A percentile compares a stretch with the other conserved stretches of the same genome.
phyloP scores from a whole-genome alignment of 2,888 invertebrate species.

The Oscheius sp. region DNA sequence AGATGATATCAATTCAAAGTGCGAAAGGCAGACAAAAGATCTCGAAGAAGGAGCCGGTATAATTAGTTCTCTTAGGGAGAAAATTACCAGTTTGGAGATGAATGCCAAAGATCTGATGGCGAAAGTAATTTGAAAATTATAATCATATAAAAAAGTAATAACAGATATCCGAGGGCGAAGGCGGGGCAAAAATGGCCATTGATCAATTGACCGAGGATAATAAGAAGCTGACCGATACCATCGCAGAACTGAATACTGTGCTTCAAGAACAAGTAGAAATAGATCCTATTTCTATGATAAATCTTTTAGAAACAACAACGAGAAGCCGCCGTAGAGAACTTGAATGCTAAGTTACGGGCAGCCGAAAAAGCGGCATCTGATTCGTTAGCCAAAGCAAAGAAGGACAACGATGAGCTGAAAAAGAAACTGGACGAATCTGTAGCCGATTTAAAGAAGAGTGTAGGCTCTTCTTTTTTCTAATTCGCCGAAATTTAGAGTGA shows the following conservation, averaged over 20 bases:
- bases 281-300: not conserved
- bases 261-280: constrained; percentile 21
- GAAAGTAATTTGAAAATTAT: constrained; percentile 38
- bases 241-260: constrained; percentile 32
- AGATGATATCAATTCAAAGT: constrained; percentile 1
- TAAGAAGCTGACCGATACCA: constrained; percentile 42
- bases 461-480: too few species aligned
- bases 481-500: constrained; percentile 49
- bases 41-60: constrained; percentile 9
- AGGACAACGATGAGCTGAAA: constrained; percentile 44
- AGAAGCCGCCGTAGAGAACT: constrained; percentile 41
- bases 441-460: constrained; percentile 40
- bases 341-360: constrained; percentile 9
- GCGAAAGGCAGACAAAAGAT: constrained; percentile 36
- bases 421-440: constrained; percentile 49
- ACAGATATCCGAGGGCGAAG: constrained; percentile 58
- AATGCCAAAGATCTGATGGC: constrained; percentile 51
- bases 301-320: constrained; percentile 56
- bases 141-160: constrained; percentile 14
- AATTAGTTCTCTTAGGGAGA: constrained; percentile 40
- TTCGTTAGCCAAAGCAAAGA: constrained; percentile 14
- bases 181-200: constrained; percentile 59
- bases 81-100: constrained; percentile 45
- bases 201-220: constrained; percentile 59
- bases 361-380: constrained; percentile 6